phyloP scores from a whole-genome alignment of 2,888 invertebrate species.

The Maniola hyperantus region DNA sequence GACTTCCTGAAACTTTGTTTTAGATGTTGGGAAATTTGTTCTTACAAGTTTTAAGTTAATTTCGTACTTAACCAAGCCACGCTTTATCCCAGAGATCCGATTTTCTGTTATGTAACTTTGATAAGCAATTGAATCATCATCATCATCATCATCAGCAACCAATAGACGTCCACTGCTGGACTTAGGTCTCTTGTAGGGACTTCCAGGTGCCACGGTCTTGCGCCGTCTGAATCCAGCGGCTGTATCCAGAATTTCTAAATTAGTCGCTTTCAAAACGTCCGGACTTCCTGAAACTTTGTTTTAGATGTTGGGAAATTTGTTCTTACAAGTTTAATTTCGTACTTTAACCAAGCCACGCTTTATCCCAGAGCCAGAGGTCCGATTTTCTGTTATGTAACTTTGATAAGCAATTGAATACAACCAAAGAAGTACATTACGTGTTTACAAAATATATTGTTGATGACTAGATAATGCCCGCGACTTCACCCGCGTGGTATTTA shows the following conservation, averaged over 20 bases:
- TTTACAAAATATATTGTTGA: too few relatives aligned
- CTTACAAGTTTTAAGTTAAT: constrained; percentile 2
- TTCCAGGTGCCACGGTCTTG: too few relatives aligned
- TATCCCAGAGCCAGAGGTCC: not conserved
- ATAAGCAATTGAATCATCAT: too few relatives aligned
- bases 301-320: constrained; percentile 1
- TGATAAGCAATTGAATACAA: too few relatives aligned
- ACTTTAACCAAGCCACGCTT: not conserved
- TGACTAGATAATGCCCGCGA: too few relatives aligned
- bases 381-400: not conserved
- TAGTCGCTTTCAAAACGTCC: constrained; percentile 21
- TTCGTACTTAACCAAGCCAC: not conserved
- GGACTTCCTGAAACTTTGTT: constrained; percentile 3
- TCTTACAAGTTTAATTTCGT: constrained; percentile 1
- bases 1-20: constrained; percentile 2
- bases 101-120: not conserved
- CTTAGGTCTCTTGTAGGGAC: too few relatives aligned
- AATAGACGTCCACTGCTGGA: too few relatives aligned
- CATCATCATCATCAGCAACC: too few relatives aligned
- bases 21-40: constrained; percentile 1
- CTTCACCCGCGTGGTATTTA: too few relatives aligned
- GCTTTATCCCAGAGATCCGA: not conserved
- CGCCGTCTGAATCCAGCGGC: too few relatives aligned
- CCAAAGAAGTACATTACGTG: not conserved
- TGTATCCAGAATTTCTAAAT: constrained; percentile 25